A percentile compares a stretch with the other conserved stretches of the same genome.
phyloP scores from a whole-genome alignment of 2,888 invertebrate species.

The Synergus gifuensis region DNA sequence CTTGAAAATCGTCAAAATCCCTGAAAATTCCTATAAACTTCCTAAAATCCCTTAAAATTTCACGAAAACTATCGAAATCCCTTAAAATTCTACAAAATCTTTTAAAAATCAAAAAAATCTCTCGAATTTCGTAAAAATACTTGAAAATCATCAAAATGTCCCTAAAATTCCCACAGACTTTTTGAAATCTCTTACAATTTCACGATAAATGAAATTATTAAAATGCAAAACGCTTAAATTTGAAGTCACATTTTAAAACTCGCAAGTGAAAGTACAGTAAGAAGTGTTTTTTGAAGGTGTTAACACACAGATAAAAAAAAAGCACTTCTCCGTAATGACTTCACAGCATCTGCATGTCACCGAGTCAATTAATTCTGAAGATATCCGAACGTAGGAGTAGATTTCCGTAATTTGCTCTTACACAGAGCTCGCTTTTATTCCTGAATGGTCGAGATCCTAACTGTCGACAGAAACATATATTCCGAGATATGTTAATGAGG shows the following conservation, averaged over 20 bases:
- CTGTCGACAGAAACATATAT: conserved; percentile 31
- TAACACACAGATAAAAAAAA: conserved; percentile 17
- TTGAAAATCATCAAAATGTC: too few species aligned
- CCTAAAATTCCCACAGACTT: too few species aligned
- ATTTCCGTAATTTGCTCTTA: conserved; percentile 37
- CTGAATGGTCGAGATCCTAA: conserved; percentile 12
- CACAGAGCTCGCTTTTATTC: conserved; percentile 39
- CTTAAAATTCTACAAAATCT: too few species aligned
- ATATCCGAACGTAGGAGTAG: conserved; percentile 32
- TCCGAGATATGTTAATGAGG: conserved; percentile 25
- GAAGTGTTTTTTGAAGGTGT: not conserved
- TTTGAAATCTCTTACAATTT: too few species aligned
- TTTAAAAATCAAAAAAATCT: too few species aligned
- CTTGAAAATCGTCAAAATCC: too few species aligned
- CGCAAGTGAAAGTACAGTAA: not conserved
- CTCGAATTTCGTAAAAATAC: too few species aligned
- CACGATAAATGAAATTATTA: too few species aligned
- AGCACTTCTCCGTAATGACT: conserved; percentile 18
- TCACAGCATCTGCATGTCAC: conserved; percentile 36
- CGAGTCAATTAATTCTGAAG: conserved; percentile 27
- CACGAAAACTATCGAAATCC: too few species aligned
- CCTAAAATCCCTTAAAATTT: too few species aligned
- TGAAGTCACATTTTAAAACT: not conserved
- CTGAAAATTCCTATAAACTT: too few species aligned
- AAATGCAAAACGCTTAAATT: too few species aligned